Evolutionary conservation across 2,113 vertebrate species (phyloP), one percentile per base, ranked within the genome.

Genomic region (Phaethornis superciliosus): DNA sequence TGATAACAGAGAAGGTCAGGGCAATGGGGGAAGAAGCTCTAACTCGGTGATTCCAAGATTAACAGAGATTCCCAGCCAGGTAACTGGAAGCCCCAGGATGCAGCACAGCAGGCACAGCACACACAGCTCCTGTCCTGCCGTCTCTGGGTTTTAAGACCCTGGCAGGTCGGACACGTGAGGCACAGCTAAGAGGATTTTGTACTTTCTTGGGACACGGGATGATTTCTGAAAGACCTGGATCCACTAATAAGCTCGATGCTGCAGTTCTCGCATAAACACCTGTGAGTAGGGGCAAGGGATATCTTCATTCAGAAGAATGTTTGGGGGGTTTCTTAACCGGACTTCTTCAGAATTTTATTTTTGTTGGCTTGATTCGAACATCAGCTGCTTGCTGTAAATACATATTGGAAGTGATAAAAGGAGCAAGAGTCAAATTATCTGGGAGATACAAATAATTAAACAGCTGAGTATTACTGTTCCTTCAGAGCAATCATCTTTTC

Each of bases 351-450:
- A 75, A 69, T 90, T 90, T 78, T 88, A 7, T 84, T 97, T 95
- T 86, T 74, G 84, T 85, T 97, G 96, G 96, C 95, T 81, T 7
- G 63, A 71, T 60, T 96, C 96, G 95, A 97, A 46, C 46, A 69
- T 94, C 49, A 91, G 85, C 92, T 93, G 87, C 91, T 71, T 91
- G 74, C 96, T 90, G 89, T 93, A 96, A 93, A 93, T 79, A 47
- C 67, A 81, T 60, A 86, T 15, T 92, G 90, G 83, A 94, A 85
- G 94, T 49, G 28, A 70, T 9, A 78, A 32, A 77, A 21, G 21
- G 40, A 93, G 68, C 90, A 80, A 65, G 69, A 70, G 55, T 68
- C 85, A 67, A 90, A 94, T 54, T 30, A 74, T 35, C 51, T 14
- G 51, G 55, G 81, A 72, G 28, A 80, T 6, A 55, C 3, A 5